Evolutionary conservation across 2,113 vertebrate species (phyloP).

Genomic region (Microtus montanus): DNA sequence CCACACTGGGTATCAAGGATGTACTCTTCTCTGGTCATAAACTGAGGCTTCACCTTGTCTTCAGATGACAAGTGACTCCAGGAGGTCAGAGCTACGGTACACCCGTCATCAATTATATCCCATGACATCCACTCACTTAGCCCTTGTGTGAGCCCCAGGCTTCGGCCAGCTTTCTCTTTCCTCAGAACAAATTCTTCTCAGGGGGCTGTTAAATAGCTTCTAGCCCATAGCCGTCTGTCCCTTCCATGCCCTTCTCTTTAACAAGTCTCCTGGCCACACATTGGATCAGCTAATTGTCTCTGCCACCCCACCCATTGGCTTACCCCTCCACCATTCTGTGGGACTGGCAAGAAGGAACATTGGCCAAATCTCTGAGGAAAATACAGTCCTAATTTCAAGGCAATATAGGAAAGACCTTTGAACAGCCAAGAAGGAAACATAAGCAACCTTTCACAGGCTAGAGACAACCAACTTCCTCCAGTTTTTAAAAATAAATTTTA

Average conservation of each 20-base stretch:
- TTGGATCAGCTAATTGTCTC: neutral
- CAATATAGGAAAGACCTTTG: neutral
- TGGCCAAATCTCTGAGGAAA: slow-evolving; percentile 2
- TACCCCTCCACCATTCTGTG: neutral
- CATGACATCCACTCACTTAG: neutral
- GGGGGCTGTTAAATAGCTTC: neutral
- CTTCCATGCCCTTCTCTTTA: neutral
- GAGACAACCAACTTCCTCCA: neutral
- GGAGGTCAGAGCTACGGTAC: neutral
- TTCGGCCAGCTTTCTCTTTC: neutral
- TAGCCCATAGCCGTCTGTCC: neutral
- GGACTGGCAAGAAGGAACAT: neutral
- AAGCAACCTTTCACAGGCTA: neutral
- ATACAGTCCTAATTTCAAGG: slow-evolving; percentile 29
- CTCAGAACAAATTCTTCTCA: neutral
- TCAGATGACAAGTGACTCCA: neutral
- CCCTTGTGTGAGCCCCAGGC: neutral
- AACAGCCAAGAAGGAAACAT: neutral
- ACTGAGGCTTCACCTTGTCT: neutral
- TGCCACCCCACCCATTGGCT: neutral
- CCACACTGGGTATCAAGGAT: neutral
- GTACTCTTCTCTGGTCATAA: slow-evolving; percentile 13
- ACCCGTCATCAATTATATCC: neutral
- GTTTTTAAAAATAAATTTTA: neutral
- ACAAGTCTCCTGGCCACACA: neutral